phyloP scores from a whole-genome alignment of 1,140 invertebrate genomes.

The Melipona quadrifasciata region DNA sequence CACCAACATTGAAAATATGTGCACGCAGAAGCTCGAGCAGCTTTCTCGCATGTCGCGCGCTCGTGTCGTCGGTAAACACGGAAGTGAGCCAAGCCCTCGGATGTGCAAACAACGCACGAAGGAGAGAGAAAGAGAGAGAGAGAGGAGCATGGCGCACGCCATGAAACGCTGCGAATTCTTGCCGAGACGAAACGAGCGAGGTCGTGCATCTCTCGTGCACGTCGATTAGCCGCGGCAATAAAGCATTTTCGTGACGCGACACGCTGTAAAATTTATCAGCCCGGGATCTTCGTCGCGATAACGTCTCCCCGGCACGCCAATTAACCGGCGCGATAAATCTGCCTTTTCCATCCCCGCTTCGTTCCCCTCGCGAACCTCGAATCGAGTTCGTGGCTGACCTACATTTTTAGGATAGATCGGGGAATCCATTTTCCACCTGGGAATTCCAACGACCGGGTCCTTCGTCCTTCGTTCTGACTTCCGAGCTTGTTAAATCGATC shows the following conservation, averaged over 20 bases:
- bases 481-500: no score
- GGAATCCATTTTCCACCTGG: background rate
- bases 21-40: background rate
- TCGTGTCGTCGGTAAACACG: background rate
- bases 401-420: background rate
- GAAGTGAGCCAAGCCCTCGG: slow-evolving; percentile 7
- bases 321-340: slow-evolving; percentile 30
- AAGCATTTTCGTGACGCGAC: slow-evolving; percentile 19
- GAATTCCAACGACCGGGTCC: no score
- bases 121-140: background rate
- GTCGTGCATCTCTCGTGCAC: background rate
- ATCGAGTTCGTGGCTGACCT: background rate
- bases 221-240: slow-evolving; percentile 4
- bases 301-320: slow-evolving; percentile 11
- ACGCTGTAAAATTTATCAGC: slow-evolving; percentile 37
- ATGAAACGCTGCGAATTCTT: background rate
- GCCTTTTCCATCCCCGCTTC: background rate
- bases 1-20: background rate
- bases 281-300: slow-evolving; percentile 28
- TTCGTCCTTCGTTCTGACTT: no score
- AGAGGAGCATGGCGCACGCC: background rate
- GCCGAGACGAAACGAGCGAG: background rate
- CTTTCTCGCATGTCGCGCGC: background rate
- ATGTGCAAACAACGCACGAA: background rate
- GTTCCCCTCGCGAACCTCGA: background rate